phyloP scores from a whole-genome alignment of 1,140 invertebrate species.

The Coenobita brevimanus region DNA sequence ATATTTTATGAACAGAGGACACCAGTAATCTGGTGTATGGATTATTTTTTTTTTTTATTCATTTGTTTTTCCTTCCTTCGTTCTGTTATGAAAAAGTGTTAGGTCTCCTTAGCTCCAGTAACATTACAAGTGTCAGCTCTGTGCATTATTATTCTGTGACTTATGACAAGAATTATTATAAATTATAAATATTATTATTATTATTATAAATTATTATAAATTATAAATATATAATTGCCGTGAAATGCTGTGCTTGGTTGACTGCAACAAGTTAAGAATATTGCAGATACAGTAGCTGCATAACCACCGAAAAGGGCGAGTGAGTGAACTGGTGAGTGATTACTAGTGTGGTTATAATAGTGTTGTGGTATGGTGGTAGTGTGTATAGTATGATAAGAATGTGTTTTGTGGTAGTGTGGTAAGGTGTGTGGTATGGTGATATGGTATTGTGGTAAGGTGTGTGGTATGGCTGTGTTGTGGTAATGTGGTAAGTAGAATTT shows the following conservation, averaged over 20 bases:
- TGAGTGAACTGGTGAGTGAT: not conserved
- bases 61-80: no score
- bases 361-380: not conserved
- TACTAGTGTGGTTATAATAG: not conserved
- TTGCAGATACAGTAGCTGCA: slow-evolving; percentile 1
- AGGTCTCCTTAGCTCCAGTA: not conserved
- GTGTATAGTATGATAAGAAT: not conserved
- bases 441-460: not conserved
- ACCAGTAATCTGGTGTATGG: no score
- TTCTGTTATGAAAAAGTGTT: no score
- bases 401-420: not conserved
- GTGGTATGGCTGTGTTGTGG: not conserved
- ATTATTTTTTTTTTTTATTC: no score
- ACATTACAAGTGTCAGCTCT: slow-evolving; percentile 1
- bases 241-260: not conserved
- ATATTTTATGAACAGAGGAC: no score
- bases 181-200: no score
- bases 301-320: slow-evolving; percentile 1
- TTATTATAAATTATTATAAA: no score
- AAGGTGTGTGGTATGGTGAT: not conserved
- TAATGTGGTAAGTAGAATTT: not conserved
- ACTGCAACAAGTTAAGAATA: not conserved
- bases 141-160: not conserved
- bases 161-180: slow-evolving; percentile 3
- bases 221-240: not conserved